These are phyloP conservation scores for Diadegma fenestrale DNA, from an alignment of 2,888 invertebrate species.

Conservation along the genomic window DNA sequence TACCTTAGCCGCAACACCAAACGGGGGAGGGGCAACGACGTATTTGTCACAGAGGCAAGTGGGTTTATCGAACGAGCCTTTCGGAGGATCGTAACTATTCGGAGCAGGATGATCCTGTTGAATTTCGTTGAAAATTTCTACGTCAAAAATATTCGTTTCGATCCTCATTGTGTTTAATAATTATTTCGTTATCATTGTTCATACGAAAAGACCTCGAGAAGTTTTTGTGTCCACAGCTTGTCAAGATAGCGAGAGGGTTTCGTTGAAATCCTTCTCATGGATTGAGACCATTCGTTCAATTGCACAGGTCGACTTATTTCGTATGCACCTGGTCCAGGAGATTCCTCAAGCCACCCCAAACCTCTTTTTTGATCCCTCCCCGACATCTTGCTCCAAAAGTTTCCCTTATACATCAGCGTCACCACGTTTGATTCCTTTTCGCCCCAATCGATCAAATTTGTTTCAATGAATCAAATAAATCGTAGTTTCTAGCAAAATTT, in stretches of 20 bases:
- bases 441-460: neutral
- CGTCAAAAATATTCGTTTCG: neutral
- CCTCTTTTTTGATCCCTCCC: constrained; percentile 70
- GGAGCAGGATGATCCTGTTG: constrained; percentile 74
- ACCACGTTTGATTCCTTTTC: constrained; percentile 72
- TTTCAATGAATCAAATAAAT: constrained; percentile 1
- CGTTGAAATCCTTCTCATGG: constrained; percentile 68
- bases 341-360: constrained; percentile 41
- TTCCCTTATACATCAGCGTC: constrained; percentile 74
- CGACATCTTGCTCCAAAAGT: constrained; percentile 78
- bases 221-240: constrained; percentile 67
- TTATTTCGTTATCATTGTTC: neutral
- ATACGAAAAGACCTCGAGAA: constrained; percentile 69
- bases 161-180: neutral
- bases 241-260: constrained; percentile 73
- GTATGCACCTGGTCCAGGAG: constrained; percentile 74
- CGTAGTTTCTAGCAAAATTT: neutral
- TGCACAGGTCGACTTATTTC: constrained; percentile 68
- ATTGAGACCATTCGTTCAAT: constrained; percentile 71
- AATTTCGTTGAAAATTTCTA: neutral
- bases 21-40: constrained; percentile 57
- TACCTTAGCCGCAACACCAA: constrained; percentile 63
- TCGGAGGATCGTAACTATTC: constrained; percentile 70
- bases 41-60: constrained; percentile 69
- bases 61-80: constrained; percentile 70